A percentile compares a stretch with the other conserved stretches of the same genome.
Conservation (phyloP, 2,797 vertebrate genomes). For the Falco berigora region DNA sequence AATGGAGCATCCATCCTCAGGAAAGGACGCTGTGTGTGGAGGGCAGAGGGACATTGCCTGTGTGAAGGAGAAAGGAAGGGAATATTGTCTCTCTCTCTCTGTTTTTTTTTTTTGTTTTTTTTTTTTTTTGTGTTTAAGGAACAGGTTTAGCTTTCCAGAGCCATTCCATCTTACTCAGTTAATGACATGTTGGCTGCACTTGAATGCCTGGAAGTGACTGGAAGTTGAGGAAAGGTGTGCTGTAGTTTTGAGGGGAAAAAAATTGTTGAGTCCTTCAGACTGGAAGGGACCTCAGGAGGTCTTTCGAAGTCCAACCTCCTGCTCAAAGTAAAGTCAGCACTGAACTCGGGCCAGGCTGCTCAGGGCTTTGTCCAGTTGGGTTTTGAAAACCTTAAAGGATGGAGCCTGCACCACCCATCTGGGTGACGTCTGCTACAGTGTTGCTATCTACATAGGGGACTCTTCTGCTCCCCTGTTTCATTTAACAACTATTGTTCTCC, state of each 20-base stretch:
- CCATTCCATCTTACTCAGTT: not conserved
- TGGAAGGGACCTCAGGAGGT: not conserved
- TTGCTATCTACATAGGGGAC: not conserved
- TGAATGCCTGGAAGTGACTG: not conserved
- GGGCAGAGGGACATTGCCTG: not conserved
- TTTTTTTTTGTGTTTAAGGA: not conserved
- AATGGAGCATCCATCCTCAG: not conserved
- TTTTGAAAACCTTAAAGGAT: not conserved
- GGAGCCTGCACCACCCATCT: not conserved
- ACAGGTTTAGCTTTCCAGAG: not conserved
- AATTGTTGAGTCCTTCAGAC: not conserved
- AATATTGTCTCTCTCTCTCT: not conserved
- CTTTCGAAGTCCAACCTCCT: not conserved
- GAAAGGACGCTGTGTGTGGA: not conserved
- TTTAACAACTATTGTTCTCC: not conserved
- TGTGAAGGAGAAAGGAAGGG: not conserved
- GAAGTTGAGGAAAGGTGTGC: not conserved
- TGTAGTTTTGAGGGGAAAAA: not conserved
- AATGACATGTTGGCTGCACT: not conserved
- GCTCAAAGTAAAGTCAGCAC: not conserved
- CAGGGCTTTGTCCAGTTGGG: not conserved
- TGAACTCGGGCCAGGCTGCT: not conserved
- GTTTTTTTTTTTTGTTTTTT: not conserved
- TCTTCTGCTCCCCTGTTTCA: not conserved
- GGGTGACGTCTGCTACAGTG: not conserved